Evolutionary conservation across 2,888 invertebrate species (phyloP).

Genomic region (Hirtodrosophila histrioides): DNA sequence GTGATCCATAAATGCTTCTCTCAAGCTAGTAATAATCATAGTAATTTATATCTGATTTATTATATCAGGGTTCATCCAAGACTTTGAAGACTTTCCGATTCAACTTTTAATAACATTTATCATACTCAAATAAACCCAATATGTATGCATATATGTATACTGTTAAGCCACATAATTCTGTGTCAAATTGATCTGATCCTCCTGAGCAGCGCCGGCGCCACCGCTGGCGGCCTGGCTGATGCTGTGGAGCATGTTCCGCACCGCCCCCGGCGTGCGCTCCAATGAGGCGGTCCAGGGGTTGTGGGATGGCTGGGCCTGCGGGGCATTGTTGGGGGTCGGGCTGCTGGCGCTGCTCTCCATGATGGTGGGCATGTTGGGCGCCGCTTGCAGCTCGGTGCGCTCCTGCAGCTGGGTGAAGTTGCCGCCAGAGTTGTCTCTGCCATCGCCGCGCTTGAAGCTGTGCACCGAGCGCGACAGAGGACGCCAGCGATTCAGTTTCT

Average conservation of each 20-base stretch:
- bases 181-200: conserved; percentile 82
- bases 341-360: conserved; percentile 77
- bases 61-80: too few relatives aligned
- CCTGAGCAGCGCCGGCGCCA: conserved; percentile 48
- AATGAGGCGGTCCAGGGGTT: conserved; percentile 73
- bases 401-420: conserved; percentile 66
- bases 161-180: conserved; percentile 75
- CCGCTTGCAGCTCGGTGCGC: conserved; percentile 41
- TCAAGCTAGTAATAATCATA: too few relatives aligned
- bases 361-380: conserved; percentile 84
- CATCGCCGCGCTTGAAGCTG: conserved; percentile 65
- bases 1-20: too few relatives aligned
- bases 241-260: conserved; percentile 81
- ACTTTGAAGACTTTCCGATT: too few relatives aligned
- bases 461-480: conserved; percentile 84
- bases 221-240: conserved; percentile 71
- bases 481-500: conserved; percentile 83
- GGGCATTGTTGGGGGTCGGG: conserved; percentile 43
- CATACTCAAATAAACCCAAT: background rate
- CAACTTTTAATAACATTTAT: background rate
- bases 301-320: conserved; percentile 20
- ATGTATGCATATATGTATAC: background rate
- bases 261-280: conserved; percentile 74
- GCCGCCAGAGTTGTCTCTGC: conserved; percentile 26
- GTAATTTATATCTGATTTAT: too few relatives aligned